Evolutionary conservation across 2,113 vertebrate genomes (phyloP).

Genomic region (Puffinus mauretanicus): DNA sequence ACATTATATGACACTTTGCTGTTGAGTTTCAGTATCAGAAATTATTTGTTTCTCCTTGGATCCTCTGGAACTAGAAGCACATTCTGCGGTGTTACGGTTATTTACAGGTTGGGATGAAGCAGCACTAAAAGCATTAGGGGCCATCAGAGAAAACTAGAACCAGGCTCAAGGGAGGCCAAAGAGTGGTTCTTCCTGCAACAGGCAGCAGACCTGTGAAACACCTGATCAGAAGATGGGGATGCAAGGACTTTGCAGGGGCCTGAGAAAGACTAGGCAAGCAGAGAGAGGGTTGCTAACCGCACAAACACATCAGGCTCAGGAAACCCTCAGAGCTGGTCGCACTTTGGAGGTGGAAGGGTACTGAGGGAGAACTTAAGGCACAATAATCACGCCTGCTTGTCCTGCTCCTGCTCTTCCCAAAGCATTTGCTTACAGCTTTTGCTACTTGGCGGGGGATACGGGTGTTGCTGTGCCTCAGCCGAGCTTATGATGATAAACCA

Average conservation of each 20-base stretch:
- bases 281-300: background rate
- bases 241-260: background rate
- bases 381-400: background rate
- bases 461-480: rapidly evolving
- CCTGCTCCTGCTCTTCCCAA: background rate
- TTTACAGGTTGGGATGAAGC: background rate
- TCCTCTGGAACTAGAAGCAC: background rate
- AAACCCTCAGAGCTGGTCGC: background rate
- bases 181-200: background rate
- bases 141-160: background rate
- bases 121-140: background rate
- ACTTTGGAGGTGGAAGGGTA: background rate
- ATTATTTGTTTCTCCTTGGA: background rate
- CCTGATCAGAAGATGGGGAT: too few species aligned
- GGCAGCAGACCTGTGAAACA: background rate
- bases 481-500: rapidly evolving
- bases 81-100: background rate
- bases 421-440: background rate
- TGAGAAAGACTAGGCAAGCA: background rate
- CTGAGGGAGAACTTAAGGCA: background rate
- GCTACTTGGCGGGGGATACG: rapidly evolving
- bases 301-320: background rate
- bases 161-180: background rate
- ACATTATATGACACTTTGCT: background rate
- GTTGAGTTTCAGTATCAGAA: background rate